Conservation (phyloP, 2,113 vertebrate species). For the Chelonoidis abingdonii region DNA sequence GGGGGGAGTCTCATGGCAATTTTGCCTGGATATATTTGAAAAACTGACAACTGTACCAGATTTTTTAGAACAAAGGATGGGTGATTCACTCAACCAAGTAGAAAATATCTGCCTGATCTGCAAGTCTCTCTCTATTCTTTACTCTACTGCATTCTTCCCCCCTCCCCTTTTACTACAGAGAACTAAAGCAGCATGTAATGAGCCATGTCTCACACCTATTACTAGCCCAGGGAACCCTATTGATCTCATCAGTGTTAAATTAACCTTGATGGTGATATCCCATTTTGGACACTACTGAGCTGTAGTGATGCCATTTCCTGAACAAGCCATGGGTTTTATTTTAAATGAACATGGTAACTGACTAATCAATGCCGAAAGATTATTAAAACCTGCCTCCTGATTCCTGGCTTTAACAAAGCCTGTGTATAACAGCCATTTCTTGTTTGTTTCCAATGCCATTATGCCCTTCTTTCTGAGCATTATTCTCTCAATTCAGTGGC, state of each 20-base stretch:
- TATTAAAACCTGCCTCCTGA: constrained; percentile 20
- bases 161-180: neutral
- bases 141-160: neutral
- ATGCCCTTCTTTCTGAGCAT: neutral
- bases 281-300: constrained; percentile 28
- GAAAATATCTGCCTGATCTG: neutral
- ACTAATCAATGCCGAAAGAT: constrained; percentile 40
- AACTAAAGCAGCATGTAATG: constrained; percentile 11
- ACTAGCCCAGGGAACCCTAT: constrained; percentile 40
- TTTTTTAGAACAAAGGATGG: neutral
- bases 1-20: neutral
- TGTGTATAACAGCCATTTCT: neutral
- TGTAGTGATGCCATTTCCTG: constrained; percentile 32
- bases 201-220: constrained; percentile 39
- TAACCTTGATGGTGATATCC: constrained; percentile 22
- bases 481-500: neutral
- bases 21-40: neutral
- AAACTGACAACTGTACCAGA: neutral
- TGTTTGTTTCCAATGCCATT: neutral
- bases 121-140: neutral
- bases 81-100: neutral
- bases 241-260: constrained; percentile 54
- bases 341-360: constrained; percentile 27
- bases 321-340: constrained; percentile 26
- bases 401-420: neutral